phyloP scores from a whole-genome alignment of 2,888 invertebrate species.

The Nemotelus pantherinus region DNA sequence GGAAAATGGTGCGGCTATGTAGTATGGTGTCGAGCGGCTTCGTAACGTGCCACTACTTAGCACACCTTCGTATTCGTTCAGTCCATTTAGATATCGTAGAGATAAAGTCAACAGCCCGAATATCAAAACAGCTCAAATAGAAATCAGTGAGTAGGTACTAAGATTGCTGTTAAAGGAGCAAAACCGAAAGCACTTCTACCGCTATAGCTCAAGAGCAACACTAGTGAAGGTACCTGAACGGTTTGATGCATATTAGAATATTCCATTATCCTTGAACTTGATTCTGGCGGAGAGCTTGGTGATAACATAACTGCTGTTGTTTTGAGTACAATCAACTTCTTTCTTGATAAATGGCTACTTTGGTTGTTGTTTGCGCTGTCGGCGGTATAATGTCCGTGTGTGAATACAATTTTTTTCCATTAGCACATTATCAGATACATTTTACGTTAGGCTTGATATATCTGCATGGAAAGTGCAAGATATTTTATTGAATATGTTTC shows the following conservation, averaged over 20 bases:
- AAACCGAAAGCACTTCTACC: too few relatives aligned
- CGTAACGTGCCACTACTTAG: too few relatives aligned
- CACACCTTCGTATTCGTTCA: background rate
- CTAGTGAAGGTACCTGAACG: background rate
- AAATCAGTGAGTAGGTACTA: background rate
- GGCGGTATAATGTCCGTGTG: slow-evolving; percentile 4
- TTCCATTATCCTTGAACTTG: slow-evolving; percentile 28
- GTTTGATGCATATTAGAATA: slow-evolving; percentile 24
- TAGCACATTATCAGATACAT: slow-evolving; percentile 1
- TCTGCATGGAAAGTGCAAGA: too few relatives aligned
- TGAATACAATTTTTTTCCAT: slow-evolving; percentile 22
- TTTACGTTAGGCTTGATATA: background rate
- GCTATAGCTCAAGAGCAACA: background rate
- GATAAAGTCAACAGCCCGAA: slow-evolving; percentile 18
- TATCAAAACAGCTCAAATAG: background rate
- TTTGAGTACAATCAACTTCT: background rate
- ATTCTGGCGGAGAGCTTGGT: background rate
- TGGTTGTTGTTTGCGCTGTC: background rate
- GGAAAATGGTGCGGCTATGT: too few relatives aligned
- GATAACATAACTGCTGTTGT: background rate
- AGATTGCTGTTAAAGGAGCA: too few relatives aligned
- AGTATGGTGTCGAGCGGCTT: too few relatives aligned
- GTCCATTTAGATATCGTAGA: slow-evolving; percentile 8
- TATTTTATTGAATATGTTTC: too few relatives aligned
- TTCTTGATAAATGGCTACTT: too few relatives aligned